Conservation (phyloP, 2,797 vertebrate genomes). For the Pangasius macronema region DNA sequence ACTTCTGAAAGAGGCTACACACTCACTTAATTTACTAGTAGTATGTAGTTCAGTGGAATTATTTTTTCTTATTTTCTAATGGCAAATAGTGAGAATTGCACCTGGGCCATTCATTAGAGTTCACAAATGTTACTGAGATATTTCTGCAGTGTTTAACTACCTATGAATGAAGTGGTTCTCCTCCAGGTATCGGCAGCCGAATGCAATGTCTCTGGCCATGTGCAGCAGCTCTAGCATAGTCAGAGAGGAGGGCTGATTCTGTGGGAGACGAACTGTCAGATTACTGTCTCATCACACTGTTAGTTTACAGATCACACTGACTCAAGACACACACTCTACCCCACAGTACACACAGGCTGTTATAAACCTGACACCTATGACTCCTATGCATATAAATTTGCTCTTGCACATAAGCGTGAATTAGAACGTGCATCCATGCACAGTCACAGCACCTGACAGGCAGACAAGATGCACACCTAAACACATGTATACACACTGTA, state of each 20-base stretch:
- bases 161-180: constrained; percentile 92
- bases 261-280: constrained; percentile 42
- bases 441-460: not conserved
- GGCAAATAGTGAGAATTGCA: not conserved
- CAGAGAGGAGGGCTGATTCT: constrained; percentile 82
- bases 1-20: not conserved
- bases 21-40: not conserved
- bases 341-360: constrained; percentile 8
- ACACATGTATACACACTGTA: constrained; percentile 2
- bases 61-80: not conserved
- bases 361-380: not conserved
- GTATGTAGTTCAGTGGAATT: no score
- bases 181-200: constrained; percentile 89
- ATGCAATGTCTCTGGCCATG: constrained; percentile 89
- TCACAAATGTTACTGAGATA: not conserved
- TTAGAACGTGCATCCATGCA: not conserved
- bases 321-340: constrained; percentile 8
- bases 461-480: constrained; percentile 4
- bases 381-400: not conserved
- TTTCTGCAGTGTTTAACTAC: constrained; percentile 57
- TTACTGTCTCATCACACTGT: not conserved
- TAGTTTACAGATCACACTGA: not conserved
- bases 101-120: not conserved
- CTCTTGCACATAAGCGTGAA: not conserved
- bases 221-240: constrained; percentile 86